Conservation (phyloP, 1,140 invertebrate genomes). For the Akabosia matsudoensis region DNA sequence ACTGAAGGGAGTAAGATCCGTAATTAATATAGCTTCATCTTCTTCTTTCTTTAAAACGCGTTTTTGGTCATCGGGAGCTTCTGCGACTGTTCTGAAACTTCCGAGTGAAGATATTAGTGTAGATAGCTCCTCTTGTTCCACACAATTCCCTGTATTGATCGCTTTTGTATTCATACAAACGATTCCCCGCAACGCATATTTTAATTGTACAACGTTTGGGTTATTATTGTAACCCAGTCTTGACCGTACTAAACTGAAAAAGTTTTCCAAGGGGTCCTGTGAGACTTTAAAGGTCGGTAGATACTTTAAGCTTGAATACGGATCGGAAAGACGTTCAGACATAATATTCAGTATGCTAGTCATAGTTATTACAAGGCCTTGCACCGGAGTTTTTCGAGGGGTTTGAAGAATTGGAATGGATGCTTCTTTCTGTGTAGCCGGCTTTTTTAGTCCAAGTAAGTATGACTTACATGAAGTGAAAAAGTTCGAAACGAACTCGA, state of each 20-base stretch:
- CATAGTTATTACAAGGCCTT: constrained; percentile 44
- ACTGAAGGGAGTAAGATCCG: no score
- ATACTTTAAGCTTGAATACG: neutral
- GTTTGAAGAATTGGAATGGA: no score
- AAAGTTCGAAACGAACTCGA: neutral
- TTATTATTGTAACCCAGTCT: constrained; percentile 52
- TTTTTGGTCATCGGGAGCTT: neutral
- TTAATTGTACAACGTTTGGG: constrained; percentile 33
- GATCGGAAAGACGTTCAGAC: neutral
- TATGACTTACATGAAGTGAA: neutral
- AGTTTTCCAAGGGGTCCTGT: constrained; percentile 52
- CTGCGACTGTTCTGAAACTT: neutral
- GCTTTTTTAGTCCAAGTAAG: neutral
- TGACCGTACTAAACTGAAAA: constrained; percentile 50
- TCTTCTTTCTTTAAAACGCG: neutral
- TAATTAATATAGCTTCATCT: no score
- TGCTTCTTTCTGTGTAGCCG: no score
- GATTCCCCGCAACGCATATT: neutral
- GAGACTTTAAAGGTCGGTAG: constrained; percentile 49
- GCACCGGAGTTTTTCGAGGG: constrained; percentile 48
- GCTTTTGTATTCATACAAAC: neutral
- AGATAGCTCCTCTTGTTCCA: neutral
- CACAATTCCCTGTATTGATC: neutral
- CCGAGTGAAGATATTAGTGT: neutral
- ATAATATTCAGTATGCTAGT: constrained; percentile 18